phyloP scores from a whole-genome alignment of 2,797 vertebrate species.

The Melopsittacus undulatus region DNA sequence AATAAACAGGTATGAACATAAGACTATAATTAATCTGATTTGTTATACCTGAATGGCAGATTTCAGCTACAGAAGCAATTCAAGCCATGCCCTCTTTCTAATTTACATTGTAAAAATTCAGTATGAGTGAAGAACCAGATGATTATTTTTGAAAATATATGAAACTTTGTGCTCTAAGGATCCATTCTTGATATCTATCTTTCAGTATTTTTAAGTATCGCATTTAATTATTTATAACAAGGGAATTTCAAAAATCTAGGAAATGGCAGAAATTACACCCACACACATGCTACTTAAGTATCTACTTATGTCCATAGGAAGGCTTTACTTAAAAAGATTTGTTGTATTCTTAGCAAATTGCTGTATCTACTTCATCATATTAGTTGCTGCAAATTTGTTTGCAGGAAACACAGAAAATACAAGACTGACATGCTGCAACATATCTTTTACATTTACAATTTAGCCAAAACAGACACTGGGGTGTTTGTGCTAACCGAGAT shows the following conservation, averaged over 20 bases:
- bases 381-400: neutral
- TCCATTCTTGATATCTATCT: neutral
- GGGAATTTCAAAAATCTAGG: neutral
- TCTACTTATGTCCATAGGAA: neutral
- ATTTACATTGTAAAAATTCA: neutral
- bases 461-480: neutral
- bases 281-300: neutral
- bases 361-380: neutral
- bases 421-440: neutral
- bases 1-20: neutral
- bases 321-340: neutral
- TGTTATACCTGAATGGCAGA: neutral
- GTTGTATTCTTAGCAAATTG: neutral
- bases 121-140: neutral
- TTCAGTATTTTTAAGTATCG: neutral
- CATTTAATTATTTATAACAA: neutral
- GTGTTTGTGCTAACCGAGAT: neutral
- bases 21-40: neutral
- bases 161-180: neutral
- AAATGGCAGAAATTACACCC: conserved; percentile 20
- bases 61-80: neutral
- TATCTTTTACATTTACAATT: neutral
- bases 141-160: neutral
- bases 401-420: neutral
- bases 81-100: neutral